Base-by-base conservation (phyloP, 1,140 invertebrate species). In the Hetaerina americana region DNA sequence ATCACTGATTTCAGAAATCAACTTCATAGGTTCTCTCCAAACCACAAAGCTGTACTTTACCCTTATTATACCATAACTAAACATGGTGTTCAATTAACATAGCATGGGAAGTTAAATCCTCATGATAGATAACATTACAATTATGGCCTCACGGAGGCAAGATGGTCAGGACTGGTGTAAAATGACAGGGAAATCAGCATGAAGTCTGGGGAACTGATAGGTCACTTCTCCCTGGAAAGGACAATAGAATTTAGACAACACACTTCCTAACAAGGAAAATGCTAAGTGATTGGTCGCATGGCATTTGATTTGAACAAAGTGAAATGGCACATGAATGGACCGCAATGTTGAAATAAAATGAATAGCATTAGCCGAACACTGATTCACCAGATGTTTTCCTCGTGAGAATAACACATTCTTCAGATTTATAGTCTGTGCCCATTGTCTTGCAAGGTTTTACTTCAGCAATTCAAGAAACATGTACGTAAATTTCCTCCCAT, bases 191-290 rank as follows among this genome's bases (percentile, higher is more conserved):
- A 80, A 77, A 69, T 81, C 78, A 68, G 76, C 76, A 75, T 79
- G 75, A n/a, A 81, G 75, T 31, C 79, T 72, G 5, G 80, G 79
- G 76, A 78, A 75, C 8, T 76, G 74, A 8, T 79, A 74, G 18
- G 78, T 76, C 24, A 81, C 76, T 68, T 81, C 79, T 49, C 80
- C 80, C 80, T 81, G 73, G 26, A 76, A 78, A 70, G 69, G 31
- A 72, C 67, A 28, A 5, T 28, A 24, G 68, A 57, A 71, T 24
- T n/a, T 12, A 3, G 15, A 72, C 3, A 68, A 25, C 25, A n/a
- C 18, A 70, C 6, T 40, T 15, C 15, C 15, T 5, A 40, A 8
- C 15, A 8, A 40, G 5, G 31, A 5, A 40, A 8, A 5, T 15
- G 15, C 15, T 40, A 8, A 40, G 5, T 8, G 5, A 40, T 40